Percentiles rank a stretch among this genome's conserved stretches.
These are phyloP conservation scores for Holothuria leucospilota DNA, from an alignment of 53 echinoderm and acorn worm genomes.

Conservation along the genomic window DNA sequence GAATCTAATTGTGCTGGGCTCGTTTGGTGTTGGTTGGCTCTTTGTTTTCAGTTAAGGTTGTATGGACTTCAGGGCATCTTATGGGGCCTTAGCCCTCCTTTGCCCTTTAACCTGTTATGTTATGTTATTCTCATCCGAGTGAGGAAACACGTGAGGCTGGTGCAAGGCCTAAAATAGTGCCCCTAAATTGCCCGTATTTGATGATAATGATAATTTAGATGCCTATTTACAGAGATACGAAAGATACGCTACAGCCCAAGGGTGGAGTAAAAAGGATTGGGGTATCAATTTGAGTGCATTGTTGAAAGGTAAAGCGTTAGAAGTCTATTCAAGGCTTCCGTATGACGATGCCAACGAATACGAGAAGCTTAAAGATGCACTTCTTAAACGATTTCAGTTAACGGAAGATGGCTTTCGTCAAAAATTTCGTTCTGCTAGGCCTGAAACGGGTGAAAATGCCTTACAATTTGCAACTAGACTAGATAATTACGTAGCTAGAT, in stretches of 20 bases:
- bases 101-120: too few relatives aligned
- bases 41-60: too few relatives aligned
- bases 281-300: constrained; percentile 65
- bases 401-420: constrained; percentile 40
- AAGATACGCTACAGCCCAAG: constrained; percentile 54
- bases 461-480: constrained; percentile 28
- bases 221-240: constrained; percentile 67
- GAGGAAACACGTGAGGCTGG: too few relatives aligned
- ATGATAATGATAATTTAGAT: constrained; percentile 66
- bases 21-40: too few relatives aligned
- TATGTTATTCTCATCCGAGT: too few relatives aligned
- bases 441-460: constrained; percentile 16
- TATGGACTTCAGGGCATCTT: too few relatives aligned
- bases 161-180: too few relatives aligned
- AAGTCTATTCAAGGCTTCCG: constrained; percentile 44
- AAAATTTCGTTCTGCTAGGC: constrained; percentile 24
- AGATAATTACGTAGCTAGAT: constrained; percentile 39
- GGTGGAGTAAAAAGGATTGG: constrained; percentile 52
- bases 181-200: constrained; percentile 63
- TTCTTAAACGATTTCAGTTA: constrained; percentile 32
- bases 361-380: constrained; percentile 25
- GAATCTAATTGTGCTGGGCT: too few relatives aligned
- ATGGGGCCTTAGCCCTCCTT: too few relatives aligned
- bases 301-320: constrained; percentile 52
- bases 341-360: constrained; percentile 27